phyloP scores from a whole-genome alignment of 1,140 invertebrate genomes.

The Macrosteles quadrilineatus region DNA sequence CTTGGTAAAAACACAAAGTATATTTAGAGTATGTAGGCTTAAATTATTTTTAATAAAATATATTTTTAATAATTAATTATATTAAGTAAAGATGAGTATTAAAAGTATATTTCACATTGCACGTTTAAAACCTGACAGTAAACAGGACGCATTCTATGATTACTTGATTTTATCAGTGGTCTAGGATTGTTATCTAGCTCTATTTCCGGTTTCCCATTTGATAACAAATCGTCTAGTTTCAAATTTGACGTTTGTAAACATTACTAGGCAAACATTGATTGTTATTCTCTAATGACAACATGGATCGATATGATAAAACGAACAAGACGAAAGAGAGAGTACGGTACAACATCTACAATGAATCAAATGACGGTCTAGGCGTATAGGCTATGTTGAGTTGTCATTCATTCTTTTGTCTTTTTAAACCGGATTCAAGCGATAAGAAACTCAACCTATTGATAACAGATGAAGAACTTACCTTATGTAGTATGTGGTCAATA shows the following conservation, averaged over 20 bases:
- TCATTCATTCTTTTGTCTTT: not conserved
- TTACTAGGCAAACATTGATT: not conserved
- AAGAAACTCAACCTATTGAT: not conserved
- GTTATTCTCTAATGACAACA: not conserved
- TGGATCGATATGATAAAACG: slow-evolving; percentile 9
- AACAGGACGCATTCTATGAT: too few relatives aligned
- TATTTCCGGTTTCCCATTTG: slow-evolving; percentile 11
- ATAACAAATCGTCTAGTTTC: not conserved
- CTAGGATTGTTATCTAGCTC: not conserved
- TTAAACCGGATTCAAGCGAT: slow-evolving; percentile 6
- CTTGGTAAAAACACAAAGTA: too few relatives aligned
- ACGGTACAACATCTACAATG: not conserved
- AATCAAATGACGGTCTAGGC: not conserved
- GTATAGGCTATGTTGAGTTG: slow-evolving; percentile 23
- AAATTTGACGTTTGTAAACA: not conserved
- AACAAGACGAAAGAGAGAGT: slow-evolving; percentile 2
- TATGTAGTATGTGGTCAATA: not conserved
- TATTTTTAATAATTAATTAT: too few relatives aligned
- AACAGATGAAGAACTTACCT: slow-evolving; percentile 17
- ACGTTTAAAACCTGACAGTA: too few relatives aligned
- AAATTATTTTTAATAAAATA: too few relatives aligned
- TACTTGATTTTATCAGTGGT: slow-evolving; percentile 5
- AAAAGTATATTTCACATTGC: too few relatives aligned
- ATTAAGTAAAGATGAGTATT: too few relatives aligned
- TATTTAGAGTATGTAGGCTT: too few relatives aligned